Evolutionary conservation across 2,797 vertebrate genomes (phyloP), one percentile per base, ranked within the genome.

Genomic region (Acomys russatus): DNA sequence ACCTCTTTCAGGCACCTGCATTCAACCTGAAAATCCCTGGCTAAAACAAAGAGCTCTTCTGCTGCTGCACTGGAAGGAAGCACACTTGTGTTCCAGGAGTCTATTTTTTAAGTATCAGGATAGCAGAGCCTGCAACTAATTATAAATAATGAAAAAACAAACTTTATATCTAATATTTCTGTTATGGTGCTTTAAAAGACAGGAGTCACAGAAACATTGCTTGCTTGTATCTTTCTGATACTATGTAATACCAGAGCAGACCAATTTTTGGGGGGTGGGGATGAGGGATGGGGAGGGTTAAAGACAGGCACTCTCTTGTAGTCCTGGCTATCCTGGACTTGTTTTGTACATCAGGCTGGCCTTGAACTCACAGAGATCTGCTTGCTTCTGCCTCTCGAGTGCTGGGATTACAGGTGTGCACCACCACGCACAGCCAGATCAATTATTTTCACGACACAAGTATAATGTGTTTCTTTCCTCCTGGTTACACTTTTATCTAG

Each of bases 161-260:
- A 10, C 83, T 49, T 91, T 78, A 25, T 38, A 77, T 35, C 30
- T 66, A 56, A n/a, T 44, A 94, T 88, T n/a, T 78, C 51, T 66
- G 35, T 78, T 56, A 64, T 9, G 9, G 54, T 23, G 7, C 93
- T 73, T 90, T 93, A 80, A 90, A 95, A 94, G 61, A 51, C 10
- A 85, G 63, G 11, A 76, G 56, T 23, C 38, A 35, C 0, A 86
- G 66, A 76, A 80, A 88, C n/a, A 70, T 0, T 90, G 18, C 9
- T 63, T 85, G 70, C 56, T 64, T 35, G 0, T n/a, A 25, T 77
- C 71, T 94, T 79, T 20, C 28, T 25, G 70, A 70, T 30, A 54
- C 23, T 49, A 78, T 56, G 35, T 77, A 77, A n/a, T 30, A 68
- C 33, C 30, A 68, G 64, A 80, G 15, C 12, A 56, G 23, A 63